Percentiles rank a stretch among this genome's conserved stretches.
These are phyloP conservation scores for Magallana gigas DNA, from an alignment of 1,140 invertebrate species.

Conservation along the genomic window DNA sequence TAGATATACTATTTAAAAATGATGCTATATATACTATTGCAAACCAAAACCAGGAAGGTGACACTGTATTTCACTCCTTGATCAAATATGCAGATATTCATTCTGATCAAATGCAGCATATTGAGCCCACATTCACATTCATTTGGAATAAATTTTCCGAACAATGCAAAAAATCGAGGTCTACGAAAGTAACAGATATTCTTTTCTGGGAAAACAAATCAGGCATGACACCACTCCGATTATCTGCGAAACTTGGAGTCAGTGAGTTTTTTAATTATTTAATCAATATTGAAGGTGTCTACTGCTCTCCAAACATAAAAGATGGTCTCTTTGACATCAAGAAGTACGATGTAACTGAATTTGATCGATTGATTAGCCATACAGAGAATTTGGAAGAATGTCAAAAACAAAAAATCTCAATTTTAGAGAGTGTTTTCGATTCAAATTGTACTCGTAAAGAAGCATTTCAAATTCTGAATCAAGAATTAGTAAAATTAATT, in stretches of 20 bases:
- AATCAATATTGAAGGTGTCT: slow-evolving; percentile 60
- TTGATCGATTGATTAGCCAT: slow-evolving; percentile 8
- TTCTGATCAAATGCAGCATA: slow-evolving; percentile 57
- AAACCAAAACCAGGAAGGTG: slow-evolving; percentile 55
- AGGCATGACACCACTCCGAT: slow-evolving; percentile 57
- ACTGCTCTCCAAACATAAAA: slow-evolving; percentile 55
- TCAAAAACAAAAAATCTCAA: not conserved
- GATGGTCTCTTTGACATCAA: slow-evolving; percentile 65
- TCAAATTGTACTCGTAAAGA: slow-evolving; percentile 8
- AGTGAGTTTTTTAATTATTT: slow-evolving; percentile 60
- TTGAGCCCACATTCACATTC: slow-evolving; percentile 54
- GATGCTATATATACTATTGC: too few species aligned
- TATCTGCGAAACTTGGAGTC: slow-evolving; percentile 58
- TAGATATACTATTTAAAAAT: too few species aligned
- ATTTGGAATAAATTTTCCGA: slow-evolving; percentile 30
- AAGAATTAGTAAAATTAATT: slow-evolving; percentile 48
- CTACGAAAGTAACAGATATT: slow-evolving; percentile 19
- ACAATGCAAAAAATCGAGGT: not conserved
- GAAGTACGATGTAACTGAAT: slow-evolving; percentile 64
- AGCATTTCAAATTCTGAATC: slow-evolving; percentile 58
- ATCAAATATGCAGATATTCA: slow-evolving; percentile 60
- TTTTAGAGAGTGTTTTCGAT: slow-evolving; percentile 57
- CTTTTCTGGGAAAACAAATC: slow-evolving; percentile 64
- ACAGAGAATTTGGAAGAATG: not conserved
- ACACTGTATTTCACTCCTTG: slow-evolving; percentile 68